phyloP scores from a whole-genome alignment of 1,140 invertebrate species.

The Prorops nasuta region DNA sequence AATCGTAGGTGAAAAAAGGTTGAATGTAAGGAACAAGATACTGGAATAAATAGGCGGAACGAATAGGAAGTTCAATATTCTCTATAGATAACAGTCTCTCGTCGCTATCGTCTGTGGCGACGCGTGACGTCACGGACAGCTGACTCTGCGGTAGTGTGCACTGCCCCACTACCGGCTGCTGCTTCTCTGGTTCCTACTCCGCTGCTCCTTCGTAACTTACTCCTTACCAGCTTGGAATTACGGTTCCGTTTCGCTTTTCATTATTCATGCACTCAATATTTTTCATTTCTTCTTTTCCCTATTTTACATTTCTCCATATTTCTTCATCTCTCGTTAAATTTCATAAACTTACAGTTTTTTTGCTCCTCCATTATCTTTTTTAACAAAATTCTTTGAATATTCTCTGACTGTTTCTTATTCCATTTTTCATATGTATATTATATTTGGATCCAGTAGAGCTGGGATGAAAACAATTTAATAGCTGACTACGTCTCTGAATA shows the following conservation, averaged over 20 bases:
- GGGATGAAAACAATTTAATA: no score
- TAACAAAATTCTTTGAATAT: not conserved
- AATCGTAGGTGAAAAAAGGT: not conserved
- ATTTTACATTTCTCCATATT: no score
- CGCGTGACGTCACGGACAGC: slow-evolving; percentile 48
- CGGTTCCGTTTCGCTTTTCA: not conserved
- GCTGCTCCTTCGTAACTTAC: not conserved
- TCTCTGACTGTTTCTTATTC: no score
- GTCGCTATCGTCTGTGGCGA: not conserved
- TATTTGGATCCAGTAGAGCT: no score
- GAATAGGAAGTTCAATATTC: not conserved
- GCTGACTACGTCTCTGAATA: no score
- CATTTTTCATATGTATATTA: no score
- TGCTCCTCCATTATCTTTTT: not conserved
- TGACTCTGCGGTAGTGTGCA: slow-evolving; percentile 37
- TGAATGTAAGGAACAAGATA: no score
- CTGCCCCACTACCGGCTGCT: slow-evolving; percentile 18
- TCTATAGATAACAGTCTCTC: not conserved
- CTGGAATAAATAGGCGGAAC: no score
- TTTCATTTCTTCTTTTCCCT: no score
- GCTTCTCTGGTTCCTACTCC: not conserved
- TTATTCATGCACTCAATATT: not conserved
- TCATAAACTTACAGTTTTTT: not conserved
- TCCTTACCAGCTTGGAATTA: not conserved
- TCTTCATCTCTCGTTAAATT: no score